A percentile compares a stretch with the other conserved stretches of the same genome.
These are phyloP conservation scores for Passerculus sandwichensis DNA, from an alignment of 2,797 vertebrate species.

Conservation along the genomic window DNA sequence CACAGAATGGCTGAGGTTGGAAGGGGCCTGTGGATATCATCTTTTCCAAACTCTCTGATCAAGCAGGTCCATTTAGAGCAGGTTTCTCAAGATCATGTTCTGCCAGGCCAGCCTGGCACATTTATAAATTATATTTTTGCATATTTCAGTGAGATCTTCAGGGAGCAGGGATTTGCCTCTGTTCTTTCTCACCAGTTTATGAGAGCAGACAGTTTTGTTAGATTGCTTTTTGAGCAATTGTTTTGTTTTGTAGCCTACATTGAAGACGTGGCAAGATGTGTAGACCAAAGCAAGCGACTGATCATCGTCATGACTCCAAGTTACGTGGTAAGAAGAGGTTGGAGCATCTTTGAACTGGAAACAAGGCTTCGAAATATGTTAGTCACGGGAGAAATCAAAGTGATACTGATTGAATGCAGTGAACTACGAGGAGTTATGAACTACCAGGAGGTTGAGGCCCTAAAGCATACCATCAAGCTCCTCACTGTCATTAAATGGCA, in stretches of 20 bases:
- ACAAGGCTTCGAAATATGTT: conserved; percentile 96
- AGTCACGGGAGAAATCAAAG: conserved; percentile 96
- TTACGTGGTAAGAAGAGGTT: conserved; percentile 96
- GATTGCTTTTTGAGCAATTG: conserved; percentile 26
- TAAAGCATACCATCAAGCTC: conserved; percentile 97
- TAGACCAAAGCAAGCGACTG: conserved; percentile 98
- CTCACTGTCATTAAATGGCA: conserved; percentile 98
- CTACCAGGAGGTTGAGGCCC: conserved; percentile 98
- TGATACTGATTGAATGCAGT: conserved; percentile 97
- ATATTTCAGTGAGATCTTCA: not conserved
- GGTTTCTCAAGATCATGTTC: not conserved
- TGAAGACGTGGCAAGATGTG: conserved; percentile 96
- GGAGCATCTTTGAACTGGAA: conserved; percentile 99
- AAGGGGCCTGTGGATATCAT: not conserved
- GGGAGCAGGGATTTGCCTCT: not conserved
- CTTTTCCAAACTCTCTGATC: not conserved
- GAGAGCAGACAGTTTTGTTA: not conserved
- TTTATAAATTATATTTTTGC: not conserved
- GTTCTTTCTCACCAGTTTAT: not conserved
- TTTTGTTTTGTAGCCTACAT: conserved; percentile 90
- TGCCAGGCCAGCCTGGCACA: not conserved
- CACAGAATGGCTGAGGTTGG: not conserved
- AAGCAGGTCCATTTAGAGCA: not conserved
- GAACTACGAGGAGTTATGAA: conserved; percentile 98
- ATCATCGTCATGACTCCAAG: conserved; percentile 99